Conservation (phyloP, 1,140 invertebrate species). For the Drosophila erecta region DNA sequence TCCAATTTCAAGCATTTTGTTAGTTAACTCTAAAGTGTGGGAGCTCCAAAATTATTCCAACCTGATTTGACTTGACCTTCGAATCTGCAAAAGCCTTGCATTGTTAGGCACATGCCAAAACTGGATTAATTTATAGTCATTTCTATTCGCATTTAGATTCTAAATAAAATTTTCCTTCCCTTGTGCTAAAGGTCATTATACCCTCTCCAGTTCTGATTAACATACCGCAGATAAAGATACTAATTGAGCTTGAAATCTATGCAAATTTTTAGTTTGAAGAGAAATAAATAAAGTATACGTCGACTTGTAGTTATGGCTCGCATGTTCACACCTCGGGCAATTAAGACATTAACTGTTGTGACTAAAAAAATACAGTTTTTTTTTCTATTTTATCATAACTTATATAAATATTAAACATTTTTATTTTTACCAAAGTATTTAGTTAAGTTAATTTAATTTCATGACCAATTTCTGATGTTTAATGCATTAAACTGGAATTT, state of each 20-base stretch:
- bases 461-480: conserved; percentile 44
- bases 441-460: conserved; percentile 26
- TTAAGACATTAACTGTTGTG: conserved; percentile 39
- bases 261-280: conserved; percentile 29
- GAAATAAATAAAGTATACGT: conserved; percentile 26
- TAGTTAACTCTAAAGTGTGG: conserved; percentile 24
- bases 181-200: conserved; percentile 49
- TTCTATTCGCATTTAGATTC: conserved; percentile 11
- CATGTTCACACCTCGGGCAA: conserved; percentile 48
- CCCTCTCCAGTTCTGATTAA: conserved; percentile 30
- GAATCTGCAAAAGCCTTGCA: conserved; percentile 38
- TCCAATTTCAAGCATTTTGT: conserved; percentile 32
- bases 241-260: conserved; percentile 45
- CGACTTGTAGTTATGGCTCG: conserved; percentile 30
- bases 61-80: conserved; percentile 17
- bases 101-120: conserved; percentile 36
- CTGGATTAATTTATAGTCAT: conserved; percentile 1
- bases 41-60: conserved; percentile 17
- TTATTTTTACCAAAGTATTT: conserved; percentile 23
- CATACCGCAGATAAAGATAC: conserved; percentile 46
- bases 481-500: conserved; percentile 35
- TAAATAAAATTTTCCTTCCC: conserved; percentile 31
- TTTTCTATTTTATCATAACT: conserved; percentile 16
- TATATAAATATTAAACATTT: no score
- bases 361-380: conserved; percentile 10